Evolutionary conservation across 2,113 vertebrate species (phyloP), one percentile per base, ranked within the genome.

Genomic region (Paradoxurus hermaphroditus): DNA sequence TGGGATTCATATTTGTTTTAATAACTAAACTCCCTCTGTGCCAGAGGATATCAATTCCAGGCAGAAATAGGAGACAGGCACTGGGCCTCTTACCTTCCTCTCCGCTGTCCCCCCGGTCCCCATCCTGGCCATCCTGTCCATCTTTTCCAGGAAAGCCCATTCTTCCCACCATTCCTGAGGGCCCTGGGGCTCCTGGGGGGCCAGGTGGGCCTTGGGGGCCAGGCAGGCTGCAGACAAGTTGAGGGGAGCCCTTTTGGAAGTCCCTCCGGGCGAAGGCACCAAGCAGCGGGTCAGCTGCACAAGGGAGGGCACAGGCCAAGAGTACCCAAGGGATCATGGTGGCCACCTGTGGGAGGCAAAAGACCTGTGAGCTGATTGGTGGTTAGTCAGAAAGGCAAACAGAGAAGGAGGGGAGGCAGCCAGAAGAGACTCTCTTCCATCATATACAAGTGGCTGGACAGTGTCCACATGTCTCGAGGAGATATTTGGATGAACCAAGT

Each of bases 111-210:
- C 99, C 99, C 65, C 98, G 99, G 34, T 99, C 99, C 18, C 99
- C 99, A 0, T 99, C 99, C 67, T 98, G 98, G 67, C 99, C 99
- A 7, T 99, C 99, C 41, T 98, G 98, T 88, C 99, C 99, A 2
- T 99, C 99, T 96, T 98, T 99, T 29, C 99, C 99, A 0, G 99
- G 99, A 53, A 99, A 98, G 4, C 99, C 99, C 99, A 99, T 99
- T 83, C 99, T 99, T 95, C 99, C 99, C 2, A 99, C 96, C 0
- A 98, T 97, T 34, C 99, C 99, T 0, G 99, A 98, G 21, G 99
- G 63, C 10, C 99, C 99, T 0, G 99, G 98, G 0, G 91, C 75
- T 25, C 99, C 99, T 0, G 99, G 99, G 36, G 98, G 98, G 0
- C 99, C 99, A 0, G 99, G 99, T 1, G 99, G 99, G 1, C 99